Evolutionary conservation across 2,888 invertebrate genomes (phyloP).

Genomic region (Dasypogon diadema): DNA sequence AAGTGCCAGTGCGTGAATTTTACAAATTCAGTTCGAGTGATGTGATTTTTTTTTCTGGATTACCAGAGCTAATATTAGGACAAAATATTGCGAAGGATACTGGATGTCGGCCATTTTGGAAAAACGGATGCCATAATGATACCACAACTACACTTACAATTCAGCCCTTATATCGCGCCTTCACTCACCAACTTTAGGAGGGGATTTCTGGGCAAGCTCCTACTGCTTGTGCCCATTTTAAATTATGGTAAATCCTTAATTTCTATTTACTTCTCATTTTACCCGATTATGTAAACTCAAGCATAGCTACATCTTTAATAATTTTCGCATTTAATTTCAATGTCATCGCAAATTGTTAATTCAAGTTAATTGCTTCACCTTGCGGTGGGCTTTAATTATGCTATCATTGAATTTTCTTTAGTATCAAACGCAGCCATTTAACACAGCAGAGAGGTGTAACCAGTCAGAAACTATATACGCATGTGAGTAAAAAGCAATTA

Average conservation of each 20-base stretch:
- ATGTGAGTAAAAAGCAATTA: too few species aligned
- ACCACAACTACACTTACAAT: slow-evolving; percentile 56
- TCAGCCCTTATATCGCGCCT: slow-evolving; percentile 59
- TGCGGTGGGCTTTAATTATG: background rate
- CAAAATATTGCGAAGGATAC: slow-evolving; percentile 49
- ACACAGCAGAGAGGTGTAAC: too few species aligned
- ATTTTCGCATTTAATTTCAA: background rate
- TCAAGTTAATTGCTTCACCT: background rate
- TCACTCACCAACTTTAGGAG: slow-evolving; percentile 58
- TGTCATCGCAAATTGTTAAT: background rate
- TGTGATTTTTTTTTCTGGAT: slow-evolving; percentile 35
- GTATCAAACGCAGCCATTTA: too few species aligned
- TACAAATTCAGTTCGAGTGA: background rate
- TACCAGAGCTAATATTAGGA: slow-evolving; percentile 18
- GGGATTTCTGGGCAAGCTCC: slow-evolving; percentile 39
- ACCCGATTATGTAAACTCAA: background rate
- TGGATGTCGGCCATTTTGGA: slow-evolving; percentile 64
- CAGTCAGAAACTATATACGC: too few species aligned
- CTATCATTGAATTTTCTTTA: background rate
- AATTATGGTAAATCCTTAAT: slow-evolving; percentile 34
- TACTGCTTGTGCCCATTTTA: slow-evolving; percentile 28
- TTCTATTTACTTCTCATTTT: background rate
- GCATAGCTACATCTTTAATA: background rate
- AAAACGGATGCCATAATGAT: slow-evolving; percentile 59
- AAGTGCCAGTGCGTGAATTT: slow-evolving; percentile 7